Base-by-base conservation (phyloP, 1,140 invertebrate species). In the Drosophila kanapiae region DNA sequence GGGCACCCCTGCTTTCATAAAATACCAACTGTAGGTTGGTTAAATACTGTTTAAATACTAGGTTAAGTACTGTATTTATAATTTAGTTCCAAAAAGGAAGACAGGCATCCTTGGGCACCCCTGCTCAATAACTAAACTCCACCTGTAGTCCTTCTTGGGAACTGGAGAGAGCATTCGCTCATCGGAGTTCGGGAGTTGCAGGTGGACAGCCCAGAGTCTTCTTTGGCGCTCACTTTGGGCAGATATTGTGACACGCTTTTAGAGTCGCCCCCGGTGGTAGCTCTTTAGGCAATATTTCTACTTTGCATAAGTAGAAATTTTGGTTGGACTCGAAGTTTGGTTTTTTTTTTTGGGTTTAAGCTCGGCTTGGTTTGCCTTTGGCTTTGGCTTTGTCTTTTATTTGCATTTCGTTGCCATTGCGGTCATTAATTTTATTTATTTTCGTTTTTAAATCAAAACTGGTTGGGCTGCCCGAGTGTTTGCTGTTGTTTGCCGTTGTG, bases 241-340 rank as follows among this genome's bases (percentile, higher is more conserved):
- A 65, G 70, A 76, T 38, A 38, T 91, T 91, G 87, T 91, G 87
- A 91, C 87, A 91, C 80, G 87, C 35, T 83, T 86, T 91, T 91
- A 82, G 87, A 83, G 87, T 86, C 84, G 82, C 74, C 67, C 40
- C 63, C 71, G 53, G 54, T 76, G 83, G 49, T 16, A 7, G 65
- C 63, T 67, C 74, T 91, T 91, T 87, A 77, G 88, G 87, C 87
- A 91, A 91, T 91, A 91, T 91, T 83, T 87, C 87, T 91, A 85
- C 87, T 91, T 91, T 91, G 87, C 87, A 91, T 91, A 91, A 91
- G 79, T 91, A 91, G 87, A 91, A 91, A 91, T 83, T 75, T 88
- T 79, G 63, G 75, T 77, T 70, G 33, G 51, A 62, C 54, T 59
- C 42, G 51, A 45, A 58, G 43, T 69, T 35, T 53, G 61, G 63